These are phyloP conservation scores for Pammene fasciana DNA, from an alignment of 2,888 invertebrate genomes.

Conservation along the genomic window DNA sequence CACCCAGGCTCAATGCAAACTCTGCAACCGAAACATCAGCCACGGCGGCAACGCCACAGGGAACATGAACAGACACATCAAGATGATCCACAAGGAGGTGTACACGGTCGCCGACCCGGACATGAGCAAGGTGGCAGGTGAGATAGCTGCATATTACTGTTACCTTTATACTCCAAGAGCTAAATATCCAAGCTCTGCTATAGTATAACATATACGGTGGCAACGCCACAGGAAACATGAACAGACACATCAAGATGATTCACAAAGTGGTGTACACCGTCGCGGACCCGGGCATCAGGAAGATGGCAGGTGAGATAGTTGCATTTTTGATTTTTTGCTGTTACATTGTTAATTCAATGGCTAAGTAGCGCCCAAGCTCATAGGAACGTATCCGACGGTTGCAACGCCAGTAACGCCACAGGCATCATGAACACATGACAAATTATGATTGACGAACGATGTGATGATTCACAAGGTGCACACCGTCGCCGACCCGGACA, in stretches of 20 bases:
- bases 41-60: constrained; percentile 79
- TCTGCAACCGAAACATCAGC: constrained; percentile 71
- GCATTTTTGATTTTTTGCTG: no score
- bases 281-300: constrained; percentile 48
- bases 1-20: constrained; percentile 72
- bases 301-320: constrained; percentile 62
- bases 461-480: constrained; percentile 65
- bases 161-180: constrained; percentile 63
- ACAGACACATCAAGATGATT: constrained; percentile 76
- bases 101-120: constrained; percentile 40
- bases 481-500: constrained; percentile 35
- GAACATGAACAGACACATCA: constrained; percentile 78
- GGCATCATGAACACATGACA: constrained; percentile 80
- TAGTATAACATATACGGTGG: constrained; percentile 76
- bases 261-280: constrained; percentile 50
- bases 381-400: constrained; percentile 75
- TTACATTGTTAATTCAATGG: no score
- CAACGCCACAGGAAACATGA: constrained; percentile 79
- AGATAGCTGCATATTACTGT: constrained; percentile 39
- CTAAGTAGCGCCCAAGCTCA: constrained; percentile 67
- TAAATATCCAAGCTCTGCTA: constrained; percentile 66
- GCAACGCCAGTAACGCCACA: constrained; percentile 77
- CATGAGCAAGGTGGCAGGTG: constrained; percentile 61
- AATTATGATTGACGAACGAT: no score
- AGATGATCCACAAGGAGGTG: constrained; percentile 64